Percentiles rank a stretch among this genome's conserved stretches.
phyloP scores from a whole-genome alignment of 1,140 invertebrate species.

The Magallana gigas region DNA sequence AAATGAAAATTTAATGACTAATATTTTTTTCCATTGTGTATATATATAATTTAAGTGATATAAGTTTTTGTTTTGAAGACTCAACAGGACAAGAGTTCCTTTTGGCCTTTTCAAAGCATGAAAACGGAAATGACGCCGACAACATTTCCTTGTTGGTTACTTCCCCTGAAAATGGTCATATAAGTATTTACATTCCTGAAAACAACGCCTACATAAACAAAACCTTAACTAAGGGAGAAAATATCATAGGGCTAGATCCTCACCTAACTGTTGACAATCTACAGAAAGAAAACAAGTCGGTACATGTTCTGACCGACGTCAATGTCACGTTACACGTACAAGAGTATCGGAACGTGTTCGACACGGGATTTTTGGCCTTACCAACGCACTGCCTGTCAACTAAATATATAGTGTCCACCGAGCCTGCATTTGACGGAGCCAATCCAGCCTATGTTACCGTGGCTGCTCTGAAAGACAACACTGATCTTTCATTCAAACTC shows the following conservation, averaged over 20 bases:
- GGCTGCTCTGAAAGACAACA: conserved; percentile 52
- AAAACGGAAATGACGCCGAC: conserved; percentile 37
- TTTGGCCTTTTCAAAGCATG: conserved; percentile 25
- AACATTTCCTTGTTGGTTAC: conserved; percentile 26
- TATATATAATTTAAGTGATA: not conserved
- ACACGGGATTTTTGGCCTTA: conserved; percentile 23
- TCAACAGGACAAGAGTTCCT: conserved; percentile 15
- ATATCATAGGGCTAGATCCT: not conserved
- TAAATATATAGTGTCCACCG: not conserved
- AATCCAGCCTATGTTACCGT: conserved; percentile 46
- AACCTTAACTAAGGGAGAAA: conserved; percentile 7
- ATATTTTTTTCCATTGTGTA: too few species aligned
- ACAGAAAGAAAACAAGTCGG: not conserved
- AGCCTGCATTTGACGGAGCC: not conserved
- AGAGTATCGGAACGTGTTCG: conserved; percentile 27
- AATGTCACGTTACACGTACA: not conserved
- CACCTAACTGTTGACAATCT: not conserved
- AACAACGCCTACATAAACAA: conserved; percentile 15
- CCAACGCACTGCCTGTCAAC: conserved; percentile 16
- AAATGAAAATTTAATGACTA: too few species aligned
- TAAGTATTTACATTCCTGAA: not conserved
- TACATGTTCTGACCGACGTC: conserved; percentile 28
- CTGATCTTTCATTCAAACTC: conserved; percentile 50
- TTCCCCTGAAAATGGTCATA: not conserved
- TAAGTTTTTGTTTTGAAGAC: not conserved